Percentiles rank a stretch among this genome's conserved stretches.
These are phyloP conservation scores for Drosophila mimetica DNA, from an alignment of 2,888 invertebrate genomes.

Conservation along the genomic window DNA sequence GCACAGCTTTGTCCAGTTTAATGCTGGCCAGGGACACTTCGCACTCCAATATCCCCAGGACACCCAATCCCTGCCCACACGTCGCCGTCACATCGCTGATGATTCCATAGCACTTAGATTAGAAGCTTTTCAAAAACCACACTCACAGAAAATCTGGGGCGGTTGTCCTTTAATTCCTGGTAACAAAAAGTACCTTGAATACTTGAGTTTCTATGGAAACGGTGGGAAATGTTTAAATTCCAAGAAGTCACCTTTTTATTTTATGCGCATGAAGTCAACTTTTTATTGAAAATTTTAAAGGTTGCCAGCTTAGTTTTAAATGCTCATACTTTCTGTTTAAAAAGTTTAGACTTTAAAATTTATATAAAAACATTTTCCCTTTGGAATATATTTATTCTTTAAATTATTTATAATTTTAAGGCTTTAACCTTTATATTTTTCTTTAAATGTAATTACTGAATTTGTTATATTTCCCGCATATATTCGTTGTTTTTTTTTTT, in stretches of 20 bases:
- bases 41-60: slow-evolving; percentile 29
- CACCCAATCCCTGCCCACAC: slow-evolving; percentile 25
- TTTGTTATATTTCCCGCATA: neutral
- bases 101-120: slow-evolving; percentile 53
- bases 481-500: neutral
- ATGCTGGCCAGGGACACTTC: slow-evolving; percentile 48
- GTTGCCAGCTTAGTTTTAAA: neutral
- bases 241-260: neutral
- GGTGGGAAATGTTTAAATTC: neutral
- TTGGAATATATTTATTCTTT: too few relatives aligned
- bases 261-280: too few relatives aligned
- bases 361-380: neutral
- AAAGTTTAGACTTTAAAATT: neutral
- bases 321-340: neutral
- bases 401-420: too few relatives aligned
- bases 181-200: neutral
- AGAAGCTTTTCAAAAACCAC: slow-evolving; percentile 17
- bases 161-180: neutral
- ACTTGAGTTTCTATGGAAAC: neutral
- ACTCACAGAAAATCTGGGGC: slow-evolving; percentile 21
- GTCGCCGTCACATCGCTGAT: slow-evolving; percentile 49
- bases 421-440: too few relatives aligned
- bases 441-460: too few relatives aligned
- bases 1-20: slow-evolving; percentile 56
- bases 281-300: neutral